These are phyloP conservation scores for Stratiolaelaps scimitus DNA, from an alignment of 1,140 invertebrate genomes.

Conservation along the genomic window DNA sequence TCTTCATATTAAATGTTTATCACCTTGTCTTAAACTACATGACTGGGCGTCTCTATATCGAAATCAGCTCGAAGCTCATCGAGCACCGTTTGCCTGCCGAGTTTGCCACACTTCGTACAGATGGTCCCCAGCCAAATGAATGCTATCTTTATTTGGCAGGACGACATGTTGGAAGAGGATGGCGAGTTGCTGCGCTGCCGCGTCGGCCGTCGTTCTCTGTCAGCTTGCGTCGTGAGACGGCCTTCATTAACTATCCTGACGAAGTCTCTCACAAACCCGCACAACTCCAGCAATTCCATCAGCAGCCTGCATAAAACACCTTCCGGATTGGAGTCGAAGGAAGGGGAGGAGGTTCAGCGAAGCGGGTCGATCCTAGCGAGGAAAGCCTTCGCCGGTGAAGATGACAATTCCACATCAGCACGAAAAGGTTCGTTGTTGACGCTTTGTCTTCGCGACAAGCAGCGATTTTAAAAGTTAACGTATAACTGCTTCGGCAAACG, in stretches of 20 bases:
- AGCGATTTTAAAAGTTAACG: too few species aligned
- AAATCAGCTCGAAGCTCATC: too few species aligned
- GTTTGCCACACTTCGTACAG: too few species aligned
- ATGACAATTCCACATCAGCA: not conserved
- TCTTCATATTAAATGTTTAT: too few species aligned
- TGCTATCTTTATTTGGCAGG: not conserved
- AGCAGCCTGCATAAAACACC: slow-evolving; percentile 22
- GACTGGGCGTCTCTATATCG: too few species aligned
- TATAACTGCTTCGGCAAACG: too few species aligned
- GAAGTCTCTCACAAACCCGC: slow-evolving; percentile 22
- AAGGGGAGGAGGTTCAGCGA: slow-evolving; percentile 9
- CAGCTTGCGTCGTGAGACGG: slow-evolving; percentile 11
- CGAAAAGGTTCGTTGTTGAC: too few species aligned
- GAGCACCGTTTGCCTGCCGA: too few species aligned
- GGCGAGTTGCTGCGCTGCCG: slow-evolving; percentile 22
- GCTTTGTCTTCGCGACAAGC: too few species aligned
- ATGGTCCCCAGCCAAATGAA: too few species aligned
- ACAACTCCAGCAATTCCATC: slow-evolving; percentile 25
- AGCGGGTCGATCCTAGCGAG: slow-evolving; percentile 15
- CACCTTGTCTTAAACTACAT: too few species aligned
- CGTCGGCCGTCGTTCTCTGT: slow-evolving; percentile 5
- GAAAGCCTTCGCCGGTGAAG: slow-evolving; percentile 16
- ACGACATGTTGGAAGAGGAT: slow-evolving; percentile 26
- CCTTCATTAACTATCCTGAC: slow-evolving; percentile 23
- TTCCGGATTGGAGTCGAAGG: slow-evolving; percentile 12